phyloP scores from a whole-genome alignment of 2,888 invertebrate genomes.

The Chrysotoxum bicinctum region DNA sequence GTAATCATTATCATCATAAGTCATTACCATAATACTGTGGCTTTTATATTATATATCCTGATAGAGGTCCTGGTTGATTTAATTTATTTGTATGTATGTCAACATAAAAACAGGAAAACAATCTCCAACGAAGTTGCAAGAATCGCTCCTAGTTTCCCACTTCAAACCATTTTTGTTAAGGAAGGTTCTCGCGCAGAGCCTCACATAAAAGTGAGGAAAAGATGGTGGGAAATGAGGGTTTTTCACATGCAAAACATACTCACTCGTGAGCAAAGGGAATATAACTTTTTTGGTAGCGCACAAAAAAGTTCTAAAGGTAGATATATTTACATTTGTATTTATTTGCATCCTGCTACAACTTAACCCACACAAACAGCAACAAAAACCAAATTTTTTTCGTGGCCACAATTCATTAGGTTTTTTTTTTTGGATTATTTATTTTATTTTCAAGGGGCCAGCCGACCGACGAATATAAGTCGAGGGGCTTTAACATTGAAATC shows the following conservation, averaged over 20 bases:
- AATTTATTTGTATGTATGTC: conserved; percentile 19
- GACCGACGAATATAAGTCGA: not conserved
- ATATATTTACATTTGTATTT: conserved; percentile 8
- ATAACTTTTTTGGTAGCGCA: not conserved
- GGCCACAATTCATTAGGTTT: conserved; percentile 55
- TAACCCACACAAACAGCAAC: not conserved
- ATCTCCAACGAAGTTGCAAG: conserved; percentile 22
- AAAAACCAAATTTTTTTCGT: conserved; percentile 28
- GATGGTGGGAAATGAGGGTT: conserved; percentile 25
- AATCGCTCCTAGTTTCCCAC: not conserved
- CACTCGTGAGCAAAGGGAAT: not conserved
- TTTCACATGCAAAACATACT: conserved; percentile 11
- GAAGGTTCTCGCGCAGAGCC: not conserved
- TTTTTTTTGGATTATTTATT: not conserved
- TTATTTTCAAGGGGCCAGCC: not conserved
- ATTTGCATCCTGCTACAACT: not conserved
- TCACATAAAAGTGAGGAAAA: not conserved
- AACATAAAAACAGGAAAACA: conserved; percentile 30
- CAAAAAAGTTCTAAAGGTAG: not conserved
- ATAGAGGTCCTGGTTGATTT: conserved; percentile 25
- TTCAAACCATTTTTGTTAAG: not conserved
- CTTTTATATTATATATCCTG: conserved; percentile 1
- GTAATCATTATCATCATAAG: conserved; percentile 47
- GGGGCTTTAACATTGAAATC: conserved; percentile 44
- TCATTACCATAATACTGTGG: conserved; percentile 3